These are phyloP conservation scores for Blomia tropicalis DNA, from an alignment of 2,888 invertebrate genomes.

Conservation along the genomic window DNA sequence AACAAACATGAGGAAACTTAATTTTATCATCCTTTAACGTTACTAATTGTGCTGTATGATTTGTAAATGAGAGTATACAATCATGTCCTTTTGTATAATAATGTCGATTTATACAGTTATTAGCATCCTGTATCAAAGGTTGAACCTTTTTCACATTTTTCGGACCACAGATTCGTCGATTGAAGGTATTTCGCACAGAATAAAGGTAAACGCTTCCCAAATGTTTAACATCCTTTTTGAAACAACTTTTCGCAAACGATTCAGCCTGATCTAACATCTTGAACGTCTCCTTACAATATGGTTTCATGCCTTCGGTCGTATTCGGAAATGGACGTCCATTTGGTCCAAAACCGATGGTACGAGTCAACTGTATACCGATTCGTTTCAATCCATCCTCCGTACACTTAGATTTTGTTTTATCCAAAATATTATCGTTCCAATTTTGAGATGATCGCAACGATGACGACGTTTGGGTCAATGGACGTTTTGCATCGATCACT, in stretches of 20 bases:
- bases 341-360: background rate
- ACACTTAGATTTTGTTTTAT: background rate
- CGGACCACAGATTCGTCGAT: background rate
- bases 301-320: background rate
- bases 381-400: background rate
- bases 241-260: background rate
- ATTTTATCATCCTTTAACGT: background rate
- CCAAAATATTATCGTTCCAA: background rate
- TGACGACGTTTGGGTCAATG: no score
- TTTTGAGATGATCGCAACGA: no score
- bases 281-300: background rate
- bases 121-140: background rate
- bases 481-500: no score
- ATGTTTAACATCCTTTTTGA: background rate
- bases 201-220: background rate
- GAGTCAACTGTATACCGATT: background rate
- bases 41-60: background rate
- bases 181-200: background rate
- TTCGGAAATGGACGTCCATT: slow-evolving; percentile 5
- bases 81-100: background rate
- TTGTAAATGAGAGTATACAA: background rate
- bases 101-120: background rate
- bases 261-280: background rate
- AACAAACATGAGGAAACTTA: background rate
- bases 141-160: background rate